Percentiles rank a stretch among this genome's conserved stretches.
Conservation (phyloP, 1,140 invertebrate genomes). For the Mizuhopecten yessoensis region DNA sequence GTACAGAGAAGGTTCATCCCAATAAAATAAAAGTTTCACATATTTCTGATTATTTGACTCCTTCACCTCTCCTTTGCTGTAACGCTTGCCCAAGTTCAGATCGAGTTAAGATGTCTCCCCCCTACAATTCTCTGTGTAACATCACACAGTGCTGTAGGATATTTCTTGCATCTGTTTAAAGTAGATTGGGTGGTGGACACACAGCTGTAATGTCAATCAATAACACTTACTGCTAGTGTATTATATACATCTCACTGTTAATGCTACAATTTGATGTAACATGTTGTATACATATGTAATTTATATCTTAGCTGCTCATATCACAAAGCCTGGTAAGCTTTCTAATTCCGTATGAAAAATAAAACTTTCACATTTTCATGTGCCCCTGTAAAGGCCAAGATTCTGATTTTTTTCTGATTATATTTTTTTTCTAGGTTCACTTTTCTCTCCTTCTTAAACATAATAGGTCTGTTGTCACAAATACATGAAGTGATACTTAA, state of each 20-base stretch:
- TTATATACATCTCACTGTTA: neutral
- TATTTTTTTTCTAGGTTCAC: neutral
- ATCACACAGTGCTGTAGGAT: too few species aligned
- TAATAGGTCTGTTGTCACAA: too few species aligned
- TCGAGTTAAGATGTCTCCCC: too few species aligned
- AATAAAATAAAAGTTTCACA: too few species aligned
- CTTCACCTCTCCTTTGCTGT: too few species aligned
- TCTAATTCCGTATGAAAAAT: neutral
- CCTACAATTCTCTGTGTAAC: too few species aligned
- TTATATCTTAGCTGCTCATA: neutral
- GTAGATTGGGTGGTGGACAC: neutral
- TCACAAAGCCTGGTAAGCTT: neutral
- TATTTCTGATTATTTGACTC: too few species aligned
- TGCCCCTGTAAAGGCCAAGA: neutral
- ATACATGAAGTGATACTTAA: too few species aligned
- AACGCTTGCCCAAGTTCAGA: too few species aligned
- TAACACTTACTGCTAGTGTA: neutral
- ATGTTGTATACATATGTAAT: constrained; percentile 19
- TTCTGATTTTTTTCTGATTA: neutral
- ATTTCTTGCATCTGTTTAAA: too few species aligned
- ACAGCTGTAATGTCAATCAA: neutral
- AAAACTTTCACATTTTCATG: neutral
- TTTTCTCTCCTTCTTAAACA: neutral
- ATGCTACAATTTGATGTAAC: neutral
- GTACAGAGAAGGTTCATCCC: too few species aligned